phyloP scores from a whole-genome alignment of 2,797 vertebrate genomes.

The Aplochiton taeniatus region DNA sequence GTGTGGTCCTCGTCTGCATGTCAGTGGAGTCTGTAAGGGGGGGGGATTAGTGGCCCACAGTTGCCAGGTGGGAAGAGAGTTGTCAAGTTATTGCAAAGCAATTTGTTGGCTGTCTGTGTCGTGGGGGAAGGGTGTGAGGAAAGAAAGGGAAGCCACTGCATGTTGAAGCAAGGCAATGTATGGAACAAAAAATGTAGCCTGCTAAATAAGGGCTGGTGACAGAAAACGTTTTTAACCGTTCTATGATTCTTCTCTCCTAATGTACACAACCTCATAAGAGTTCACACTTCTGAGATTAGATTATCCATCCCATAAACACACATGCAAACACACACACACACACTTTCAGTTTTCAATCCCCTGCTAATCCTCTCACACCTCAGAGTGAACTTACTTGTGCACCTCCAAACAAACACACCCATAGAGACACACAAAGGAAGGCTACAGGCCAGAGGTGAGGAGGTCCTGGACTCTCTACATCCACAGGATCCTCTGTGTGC shows the following conservation, averaged over 20 bases:
- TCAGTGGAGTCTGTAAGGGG: slow-evolving; percentile 18
- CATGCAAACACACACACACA: not conserved
- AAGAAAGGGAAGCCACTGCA: slow-evolving; percentile 39
- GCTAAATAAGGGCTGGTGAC: not conserved
- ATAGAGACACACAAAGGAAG: slow-evolving; percentile 7
- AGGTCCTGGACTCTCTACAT: slow-evolving; percentile 65
- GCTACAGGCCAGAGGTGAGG: slow-evolving; percentile 61
- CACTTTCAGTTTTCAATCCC: not conserved
- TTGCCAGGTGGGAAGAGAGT: slow-evolving; percentile 41
- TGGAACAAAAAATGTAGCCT: slow-evolving; percentile 37
- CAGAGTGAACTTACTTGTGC: slow-evolving; percentile 25
- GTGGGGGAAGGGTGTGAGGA: slow-evolving; percentile 32
- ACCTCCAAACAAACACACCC: slow-evolving; percentile 19
- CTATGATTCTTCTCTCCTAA: too few relatives aligned
- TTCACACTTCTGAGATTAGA: too few relatives aligned
- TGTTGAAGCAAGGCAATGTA: slow-evolving; percentile 55
- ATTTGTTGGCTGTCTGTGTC: slow-evolving; percentile 55
- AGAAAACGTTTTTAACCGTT: too few relatives aligned
- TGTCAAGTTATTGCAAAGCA: slow-evolving; percentile 53
- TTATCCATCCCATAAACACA: too few relatives aligned
- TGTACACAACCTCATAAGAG: not conserved
- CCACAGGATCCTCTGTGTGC: slow-evolving; percentile 64
- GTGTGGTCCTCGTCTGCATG: slow-evolving; percentile 16
- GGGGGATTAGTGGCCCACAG: slow-evolving; percentile 21
- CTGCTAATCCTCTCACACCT: slow-evolving; percentile 35